Evolutionary conservation across 2,113 vertebrate genomes (phyloP).

Genomic region (Phalacrocorax brasilianus): DNA sequence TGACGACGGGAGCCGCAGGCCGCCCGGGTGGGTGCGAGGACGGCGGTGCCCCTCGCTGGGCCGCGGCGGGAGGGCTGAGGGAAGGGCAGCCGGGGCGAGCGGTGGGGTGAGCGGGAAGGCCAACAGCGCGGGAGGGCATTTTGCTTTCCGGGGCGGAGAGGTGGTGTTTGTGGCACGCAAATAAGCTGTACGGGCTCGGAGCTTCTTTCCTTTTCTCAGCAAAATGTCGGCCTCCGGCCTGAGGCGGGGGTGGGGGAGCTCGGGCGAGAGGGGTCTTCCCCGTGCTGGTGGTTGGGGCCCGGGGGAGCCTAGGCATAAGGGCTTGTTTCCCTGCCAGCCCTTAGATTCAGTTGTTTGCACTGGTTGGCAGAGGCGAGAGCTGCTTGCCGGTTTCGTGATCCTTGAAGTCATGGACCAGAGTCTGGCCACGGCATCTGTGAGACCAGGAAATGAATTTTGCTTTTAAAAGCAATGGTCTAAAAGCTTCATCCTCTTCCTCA

Average conservation of each 20-base stretch:
- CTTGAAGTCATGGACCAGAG: neutral
- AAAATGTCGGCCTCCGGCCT: neutral
- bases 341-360: fast-evolving
- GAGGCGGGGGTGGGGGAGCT: neutral
- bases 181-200: neutral
- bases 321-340: neutral
- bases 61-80: neutral
- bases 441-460: neutral
- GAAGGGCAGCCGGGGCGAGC: neutral
- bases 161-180: fast-evolving
- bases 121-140: neutral
- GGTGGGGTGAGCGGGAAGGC: neutral
- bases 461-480: neutral
- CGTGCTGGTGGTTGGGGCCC: neutral
- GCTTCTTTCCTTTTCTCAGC: neutral
- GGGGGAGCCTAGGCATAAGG: fast-evolving
- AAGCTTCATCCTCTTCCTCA: neutral
- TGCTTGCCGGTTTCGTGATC: fast-evolving
- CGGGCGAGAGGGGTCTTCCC: fast-evolving
- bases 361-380: fast-evolving
- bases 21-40: neutral
- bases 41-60: neutral
- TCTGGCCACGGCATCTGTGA: too few species aligned
- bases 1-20: neutral
- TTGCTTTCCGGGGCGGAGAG: neutral